These are phyloP conservation scores for Epistrophe eligans DNA, from an alignment of 2,888 invertebrate species.

Conservation along the genomic window DNA sequence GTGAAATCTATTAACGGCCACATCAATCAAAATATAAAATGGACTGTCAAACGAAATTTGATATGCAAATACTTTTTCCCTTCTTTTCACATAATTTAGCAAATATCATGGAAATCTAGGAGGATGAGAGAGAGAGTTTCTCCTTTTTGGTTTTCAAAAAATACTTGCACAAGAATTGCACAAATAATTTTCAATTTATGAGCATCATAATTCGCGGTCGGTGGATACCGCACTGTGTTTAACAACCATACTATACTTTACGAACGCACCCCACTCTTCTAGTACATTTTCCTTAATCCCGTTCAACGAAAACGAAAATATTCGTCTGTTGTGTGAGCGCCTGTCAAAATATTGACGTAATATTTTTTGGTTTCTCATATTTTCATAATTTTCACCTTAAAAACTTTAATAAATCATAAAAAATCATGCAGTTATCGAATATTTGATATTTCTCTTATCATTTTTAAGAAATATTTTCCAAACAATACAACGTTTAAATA, in stretches of 20 bases:
- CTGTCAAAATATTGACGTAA: conserved; percentile 78
- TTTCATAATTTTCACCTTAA: conserved; percentile 69
- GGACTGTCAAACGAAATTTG: no score
- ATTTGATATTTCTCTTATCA: conserved; percentile 31
- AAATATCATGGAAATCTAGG: no score
- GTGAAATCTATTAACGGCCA: no score
- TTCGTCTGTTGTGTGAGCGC: conserved; percentile 72
- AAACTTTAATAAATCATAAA: conserved; percentile 48
- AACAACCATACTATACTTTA: background rate
- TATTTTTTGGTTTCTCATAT: conserved; percentile 73
- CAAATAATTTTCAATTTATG: no score
- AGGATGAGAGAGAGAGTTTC: no score
- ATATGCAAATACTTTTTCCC: no score
- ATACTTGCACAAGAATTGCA: no score
- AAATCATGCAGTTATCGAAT: conserved; percentile 62
- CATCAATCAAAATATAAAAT: no score
- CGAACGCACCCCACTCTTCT: conserved; percentile 45
- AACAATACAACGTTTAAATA: conserved; percentile 4
- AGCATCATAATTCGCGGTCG: no score
- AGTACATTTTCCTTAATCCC: conserved; percentile 27
- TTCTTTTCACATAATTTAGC: no score
- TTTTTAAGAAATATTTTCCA: conserved; percentile 30
- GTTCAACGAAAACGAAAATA: conserved; percentile 30
- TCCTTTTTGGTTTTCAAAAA: no score
- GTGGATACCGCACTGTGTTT: no score